Conservation (phyloP, 35 echinoderm and acorn worm genomes). For the Anneissia japonica region DNA sequence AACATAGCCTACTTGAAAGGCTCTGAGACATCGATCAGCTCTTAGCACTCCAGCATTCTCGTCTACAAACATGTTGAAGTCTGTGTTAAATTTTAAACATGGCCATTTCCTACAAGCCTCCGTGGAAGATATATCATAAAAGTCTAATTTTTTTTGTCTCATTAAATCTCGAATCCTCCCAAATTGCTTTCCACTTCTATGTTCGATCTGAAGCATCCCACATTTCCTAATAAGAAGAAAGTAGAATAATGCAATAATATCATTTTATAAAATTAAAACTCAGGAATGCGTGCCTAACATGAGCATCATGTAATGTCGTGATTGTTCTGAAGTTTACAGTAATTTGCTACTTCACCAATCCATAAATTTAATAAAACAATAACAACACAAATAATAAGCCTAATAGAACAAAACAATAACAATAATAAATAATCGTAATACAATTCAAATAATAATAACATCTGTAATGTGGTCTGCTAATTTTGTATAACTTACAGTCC, state of each 20-base stretch:
- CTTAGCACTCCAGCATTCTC: slow-evolving; percentile 39
- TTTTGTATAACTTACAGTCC: no score
- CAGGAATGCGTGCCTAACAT: not conserved
- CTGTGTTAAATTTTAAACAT: not conserved
- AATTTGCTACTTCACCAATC: no score
- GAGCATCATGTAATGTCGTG: not conserved
- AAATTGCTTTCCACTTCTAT: not conserved
- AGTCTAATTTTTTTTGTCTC: not conserved
- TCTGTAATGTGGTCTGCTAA: no score
- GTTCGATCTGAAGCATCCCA: not conserved
- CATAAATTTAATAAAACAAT: no score
- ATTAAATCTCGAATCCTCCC: not conserved
- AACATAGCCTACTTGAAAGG: slow-evolving; percentile 45
- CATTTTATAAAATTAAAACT: not conserved
- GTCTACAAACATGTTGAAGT: slow-evolving; percentile 30
- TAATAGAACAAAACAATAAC: no score
- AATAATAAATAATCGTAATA: no score
- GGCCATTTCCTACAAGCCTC: slow-evolving; percentile 25
- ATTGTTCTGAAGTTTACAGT: no score
- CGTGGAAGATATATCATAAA: slow-evolving; percentile 3
- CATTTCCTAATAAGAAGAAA: not conserved
- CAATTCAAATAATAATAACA: no score
- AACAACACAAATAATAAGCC: no score
- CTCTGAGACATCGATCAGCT: slow-evolving; percentile 47
- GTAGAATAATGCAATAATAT: not conserved